A percentile compares a stretch with the other conserved stretches of the same genome.
Evolutionary conservation across 1,140 invertebrate genomes (phyloP).

Genomic region (Andricus grossulariae): DNA sequence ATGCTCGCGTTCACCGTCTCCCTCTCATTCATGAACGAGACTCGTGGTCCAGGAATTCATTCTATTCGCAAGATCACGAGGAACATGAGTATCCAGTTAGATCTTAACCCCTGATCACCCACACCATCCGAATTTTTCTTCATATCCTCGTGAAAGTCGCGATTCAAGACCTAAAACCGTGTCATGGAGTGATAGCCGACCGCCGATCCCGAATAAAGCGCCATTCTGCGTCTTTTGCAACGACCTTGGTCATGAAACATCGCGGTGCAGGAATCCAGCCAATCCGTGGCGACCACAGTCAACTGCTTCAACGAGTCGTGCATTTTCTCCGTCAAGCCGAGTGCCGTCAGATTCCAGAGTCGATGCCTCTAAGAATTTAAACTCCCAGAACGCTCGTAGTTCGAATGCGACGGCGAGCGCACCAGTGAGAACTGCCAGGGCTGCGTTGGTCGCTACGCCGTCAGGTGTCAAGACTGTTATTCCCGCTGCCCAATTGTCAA

Average conservation of each 20-base stretch:
- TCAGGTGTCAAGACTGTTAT: slow-evolving; percentile 1
- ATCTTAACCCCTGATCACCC: not conserved
- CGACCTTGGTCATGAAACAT: too few relatives aligned
- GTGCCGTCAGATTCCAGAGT: too few relatives aligned
- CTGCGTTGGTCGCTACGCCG: not conserved
- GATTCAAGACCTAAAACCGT: not conserved
- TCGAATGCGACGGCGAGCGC: not conserved
- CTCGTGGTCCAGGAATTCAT: not conserved
- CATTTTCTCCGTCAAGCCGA: too few relatives aligned
- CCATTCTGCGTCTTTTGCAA: not conserved
- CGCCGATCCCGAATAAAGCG: not conserved
- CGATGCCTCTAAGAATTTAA: not conserved
- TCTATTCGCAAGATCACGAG: not conserved
- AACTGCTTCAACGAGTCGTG: too few relatives aligned
- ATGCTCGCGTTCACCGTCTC: not conserved
- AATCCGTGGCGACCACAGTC: too few relatives aligned
- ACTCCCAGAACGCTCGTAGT: not conserved
- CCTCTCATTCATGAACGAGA: not conserved
- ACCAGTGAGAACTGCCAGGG: not conserved
- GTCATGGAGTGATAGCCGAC: not conserved
- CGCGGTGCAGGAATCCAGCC: too few relatives aligned
- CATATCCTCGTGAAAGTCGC: not conserved
- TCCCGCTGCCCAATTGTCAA: not conserved
- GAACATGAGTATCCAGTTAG: not conserved
- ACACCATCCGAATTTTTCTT: not conserved